Evolutionary conservation across 2,113 vertebrate genomes (phyloP), one percentile per base, ranked within the genome.

Genomic region (Lampris megalopsis): DNA sequence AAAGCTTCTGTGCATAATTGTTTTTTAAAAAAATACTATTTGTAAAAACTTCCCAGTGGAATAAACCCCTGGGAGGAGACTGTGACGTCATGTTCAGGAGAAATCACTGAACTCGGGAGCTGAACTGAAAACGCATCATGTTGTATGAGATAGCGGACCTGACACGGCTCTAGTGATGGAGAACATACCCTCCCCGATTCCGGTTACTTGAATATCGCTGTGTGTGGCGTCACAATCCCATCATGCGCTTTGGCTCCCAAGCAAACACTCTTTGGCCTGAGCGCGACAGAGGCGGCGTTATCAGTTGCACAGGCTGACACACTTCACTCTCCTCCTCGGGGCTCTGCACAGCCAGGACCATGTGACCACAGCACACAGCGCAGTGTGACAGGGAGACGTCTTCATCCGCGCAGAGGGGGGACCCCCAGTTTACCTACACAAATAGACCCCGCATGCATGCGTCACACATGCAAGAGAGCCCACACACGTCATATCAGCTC

Each of bases 261-360:
- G 86, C 77, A 88, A 88, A 91, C 72, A 82, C 75, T 90, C 89
- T 91, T 88, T 92, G 91, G 84, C 82, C 88, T 62, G 81, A 89
- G 85, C 90, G 91, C 89, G 93, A 93, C 89, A 83, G 86, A 89
- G 82, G 75, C 82, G 60, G 81, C 81, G 85, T 93, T 93, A 94
- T 94, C 92, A 90, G 90, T 89, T 83, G 83, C 87, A 76, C 86
- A 92, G 89, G 74, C 88, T 89, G 89, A 91, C 91, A 90, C 81
- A 91, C 90, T 92, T 92, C 83, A 87, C 83, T 88, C 81, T 82
- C 67, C 65, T 61, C 86, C 86, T 79, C 54, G 43, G 6, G 86
- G 85, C 88, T 74, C 78, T 78, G 73, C 86, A 73, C 79, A 79
- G 84, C 81, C 78, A 66, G 74, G 84, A 56, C 61, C 80, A 80